Conservation (phyloP, 2,113 vertebrate species). For the Solenodon paradoxus region DNA sequence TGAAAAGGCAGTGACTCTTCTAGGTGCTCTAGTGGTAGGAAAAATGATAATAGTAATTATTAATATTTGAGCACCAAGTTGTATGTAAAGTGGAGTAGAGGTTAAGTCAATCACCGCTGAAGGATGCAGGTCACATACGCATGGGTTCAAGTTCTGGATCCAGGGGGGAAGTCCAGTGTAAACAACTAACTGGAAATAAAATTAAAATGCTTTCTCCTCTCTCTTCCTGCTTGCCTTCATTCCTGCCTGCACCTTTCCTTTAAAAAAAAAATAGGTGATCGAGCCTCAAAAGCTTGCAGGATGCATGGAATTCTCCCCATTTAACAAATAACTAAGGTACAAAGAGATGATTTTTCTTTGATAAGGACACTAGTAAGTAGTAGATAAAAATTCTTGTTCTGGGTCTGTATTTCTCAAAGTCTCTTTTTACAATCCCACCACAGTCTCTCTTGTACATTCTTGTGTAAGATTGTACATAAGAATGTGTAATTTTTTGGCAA, state of each 20-base stretch:
- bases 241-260: too few species aligned
- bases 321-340: neutral
- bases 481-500: too few species aligned
- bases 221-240: too few species aligned
- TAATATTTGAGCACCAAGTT: conserved; percentile 10
- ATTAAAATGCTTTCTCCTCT: too few species aligned
- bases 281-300: neutral
- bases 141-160: too few species aligned
- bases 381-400: neutral
- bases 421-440: neutral
- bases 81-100: conserved; percentile 36
- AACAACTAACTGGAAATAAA: too few species aligned
- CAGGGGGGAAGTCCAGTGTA: too few species aligned
- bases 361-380: neutral
- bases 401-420: neutral
- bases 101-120: too few species aligned
- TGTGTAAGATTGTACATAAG: neutral
- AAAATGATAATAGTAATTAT: neutral
- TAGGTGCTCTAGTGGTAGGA: neutral
- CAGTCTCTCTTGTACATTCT: neutral
- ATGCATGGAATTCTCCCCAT: neutral
- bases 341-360: conserved; percentile 13
- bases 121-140: too few species aligned
- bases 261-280: too few species aligned
- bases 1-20: conserved; percentile 7